Conservation (phyloP, 2,888 invertebrate species). For the Drosophila monieri region DNA sequence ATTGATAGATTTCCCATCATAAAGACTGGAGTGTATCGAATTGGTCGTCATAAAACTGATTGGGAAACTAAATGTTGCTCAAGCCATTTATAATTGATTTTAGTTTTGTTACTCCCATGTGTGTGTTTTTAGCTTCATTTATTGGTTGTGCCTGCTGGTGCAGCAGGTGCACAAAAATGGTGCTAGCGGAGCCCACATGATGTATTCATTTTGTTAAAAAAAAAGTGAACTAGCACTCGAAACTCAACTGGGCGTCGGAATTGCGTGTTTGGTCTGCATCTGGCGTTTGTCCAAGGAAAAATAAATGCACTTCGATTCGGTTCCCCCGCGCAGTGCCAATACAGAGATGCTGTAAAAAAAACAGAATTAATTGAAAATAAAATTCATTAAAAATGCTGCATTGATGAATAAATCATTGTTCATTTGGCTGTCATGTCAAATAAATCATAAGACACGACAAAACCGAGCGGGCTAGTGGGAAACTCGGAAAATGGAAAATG, state of each 20-base stretch:
- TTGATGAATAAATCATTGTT: constrained; percentile 76
- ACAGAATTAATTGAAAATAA: constrained; percentile 55
- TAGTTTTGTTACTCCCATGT: constrained; percentile 30
- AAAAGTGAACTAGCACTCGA: not conserved
- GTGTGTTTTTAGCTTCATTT: constrained; percentile 10
- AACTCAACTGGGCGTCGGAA: constrained; percentile 47
- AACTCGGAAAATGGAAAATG: constrained; percentile 18
- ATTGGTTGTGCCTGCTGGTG: constrained; percentile 22
- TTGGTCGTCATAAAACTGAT: constrained; percentile 8
- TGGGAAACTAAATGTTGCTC: constrained; percentile 32
- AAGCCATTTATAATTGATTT: constrained; percentile 70
- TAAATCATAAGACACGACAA: constrained; percentile 76
- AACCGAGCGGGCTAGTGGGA: constrained; percentile 40
- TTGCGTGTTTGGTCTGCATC: constrained; percentile 42
- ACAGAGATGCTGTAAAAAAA: constrained; percentile 14
- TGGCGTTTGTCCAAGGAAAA: constrained; percentile 30
- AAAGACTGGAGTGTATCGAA: not conserved
- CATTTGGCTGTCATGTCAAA: constrained; percentile 79
- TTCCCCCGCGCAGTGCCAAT: constrained; percentile 33
- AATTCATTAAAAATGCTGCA: constrained; percentile 74
- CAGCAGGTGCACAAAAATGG: constrained; percentile 70
- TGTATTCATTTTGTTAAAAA: constrained; percentile 8
- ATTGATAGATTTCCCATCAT: not conserved
- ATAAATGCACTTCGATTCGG: constrained; percentile 40
- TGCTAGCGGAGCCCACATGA: constrained; percentile 38